Evolutionary conservation across 2,888 invertebrate species (phyloP).

Genomic region (Odontomyia ornata): DNA sequence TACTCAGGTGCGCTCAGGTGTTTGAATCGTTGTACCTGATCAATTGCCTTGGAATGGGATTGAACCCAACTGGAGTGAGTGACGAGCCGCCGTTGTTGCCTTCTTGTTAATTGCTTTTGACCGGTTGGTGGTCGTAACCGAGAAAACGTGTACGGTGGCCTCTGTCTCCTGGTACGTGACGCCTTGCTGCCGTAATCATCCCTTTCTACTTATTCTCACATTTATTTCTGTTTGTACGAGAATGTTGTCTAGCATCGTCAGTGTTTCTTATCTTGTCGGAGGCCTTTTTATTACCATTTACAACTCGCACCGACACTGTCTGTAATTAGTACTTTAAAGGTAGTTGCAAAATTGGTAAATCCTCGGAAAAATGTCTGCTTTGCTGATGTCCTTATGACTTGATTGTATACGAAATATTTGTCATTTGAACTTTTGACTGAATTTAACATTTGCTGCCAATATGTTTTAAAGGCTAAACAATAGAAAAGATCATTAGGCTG

Average conservation of each 20-base stretch:
- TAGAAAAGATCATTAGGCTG: too few relatives aligned
- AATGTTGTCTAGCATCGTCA: background rate
- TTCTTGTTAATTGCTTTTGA: constrained; percentile 49
- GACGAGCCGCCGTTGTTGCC: constrained; percentile 45
- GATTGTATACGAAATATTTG: too few relatives aligned
- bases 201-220: background rate
- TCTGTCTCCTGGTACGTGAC: constrained; percentile 44
- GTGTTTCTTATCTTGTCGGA: constrained; percentile 19
- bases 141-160: constrained; percentile 46
- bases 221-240: constrained; percentile 19
- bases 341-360: constrained; percentile 3
- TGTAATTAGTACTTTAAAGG: constrained; percentile 21
- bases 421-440: too few relatives aligned
- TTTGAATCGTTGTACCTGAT: constrained; percentile 50
- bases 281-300: constrained; percentile 29
- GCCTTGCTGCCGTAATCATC: constrained; percentile 39
- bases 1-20: constrained; percentile 62
- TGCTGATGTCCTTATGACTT: background rate
- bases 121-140: constrained; percentile 48
- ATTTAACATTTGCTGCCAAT: too few relatives aligned
- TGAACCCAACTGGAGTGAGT: constrained; percentile 31
- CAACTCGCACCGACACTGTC: background rate
- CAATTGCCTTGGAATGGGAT: constrained; percentile 44
- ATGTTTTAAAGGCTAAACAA: too few relatives aligned
- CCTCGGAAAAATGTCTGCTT: constrained; percentile 36